Evolutionary conservation across 2,113 vertebrate genomes (phyloP), one percentile per base, ranked within the genome.

Genomic region (Mustelus asterias): DNA sequence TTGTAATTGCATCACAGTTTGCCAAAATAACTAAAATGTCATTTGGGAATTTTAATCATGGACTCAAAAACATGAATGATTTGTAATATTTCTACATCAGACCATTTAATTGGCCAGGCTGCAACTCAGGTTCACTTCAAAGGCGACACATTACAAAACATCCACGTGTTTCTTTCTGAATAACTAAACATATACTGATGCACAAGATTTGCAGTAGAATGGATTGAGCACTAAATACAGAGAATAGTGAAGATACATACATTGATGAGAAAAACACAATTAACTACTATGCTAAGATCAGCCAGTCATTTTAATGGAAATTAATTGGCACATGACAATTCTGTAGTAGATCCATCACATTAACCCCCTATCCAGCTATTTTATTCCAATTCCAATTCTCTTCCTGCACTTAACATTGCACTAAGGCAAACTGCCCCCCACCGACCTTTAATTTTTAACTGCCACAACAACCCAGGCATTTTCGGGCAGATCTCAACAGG

Each of bases 1-100:
- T 60, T 60, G 33, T 33, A 90, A 90, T 90, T 90, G 54, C 88
- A 90, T n/a, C 88, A 60, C 86, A 60, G 48, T 90, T 60, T 60
- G 54, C 54, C 54, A 90, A 60, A 54, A 60, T 90, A 60, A 24
- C 11, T 90, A n/a, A 90, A 90, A 60, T 60, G 29, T 90, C 88
- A n/a, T 60, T 58, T 29, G 29, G 10, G 54, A 90, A 90, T 90
- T 90, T 90, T 90, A 58, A 29, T 33, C 11, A 33, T 89, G 24
- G 58, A 24, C 86, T 29, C 54, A 90, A 60, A 90, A 90, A n/a
- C 26, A 33, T 24, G 4, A 11, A 90, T 60, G 22, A 89, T 89
- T 9, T 89, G 48, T 5, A 89, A 54, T 89, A 89, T 58, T 89
- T 89, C 44, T 90, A 33, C 54, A 24, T 26, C 24, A 60, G 86